A percentile compares a stretch with the other conserved stretches of the same genome.
These are phyloP conservation scores for Hymenochirus boettgeri DNA, from an alignment of 2,113 vertebrate species.

Conservation along the genomic window DNA sequence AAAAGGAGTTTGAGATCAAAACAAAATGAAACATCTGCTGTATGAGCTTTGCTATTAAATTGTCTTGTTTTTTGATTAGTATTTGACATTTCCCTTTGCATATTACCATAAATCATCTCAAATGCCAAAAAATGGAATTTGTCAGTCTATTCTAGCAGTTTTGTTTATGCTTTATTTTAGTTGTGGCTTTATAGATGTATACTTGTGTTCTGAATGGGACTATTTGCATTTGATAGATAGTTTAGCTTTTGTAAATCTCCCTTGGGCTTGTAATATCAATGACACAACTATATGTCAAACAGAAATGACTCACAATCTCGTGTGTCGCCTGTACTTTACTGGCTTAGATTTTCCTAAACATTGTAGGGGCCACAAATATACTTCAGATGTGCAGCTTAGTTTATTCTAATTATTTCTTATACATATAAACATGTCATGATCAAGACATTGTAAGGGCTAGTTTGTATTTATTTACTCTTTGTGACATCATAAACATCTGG, in stretches of 20 bases:
- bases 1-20: too few relatives aligned
- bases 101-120: too few relatives aligned
- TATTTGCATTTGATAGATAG: background rate
- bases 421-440: background rate
- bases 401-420: conserved; percentile 1
- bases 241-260: background rate
- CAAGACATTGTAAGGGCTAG: background rate
- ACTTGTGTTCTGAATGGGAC: background rate
- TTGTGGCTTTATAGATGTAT: too few relatives aligned
- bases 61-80: too few relatives aligned
- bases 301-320: background rate
- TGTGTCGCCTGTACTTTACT: background rate
- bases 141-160: too few relatives aligned
- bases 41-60: too few relatives aligned
- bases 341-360: background rate
- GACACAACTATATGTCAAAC: background rate
- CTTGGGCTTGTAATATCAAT: background rate
- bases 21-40: too few relatives aligned
- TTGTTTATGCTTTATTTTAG: too few relatives aligned
- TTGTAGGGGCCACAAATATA: background rate
- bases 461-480: background rate
- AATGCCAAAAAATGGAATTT: too few relatives aligned
- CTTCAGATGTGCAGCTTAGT: background rate
- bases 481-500: conserved; percentile 17
- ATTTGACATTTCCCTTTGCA: too few relatives aligned